Evolutionary conservation across 2,888 invertebrate genomes (phyloP).

Genomic region (Noctuana brunneofusca): DNA sequence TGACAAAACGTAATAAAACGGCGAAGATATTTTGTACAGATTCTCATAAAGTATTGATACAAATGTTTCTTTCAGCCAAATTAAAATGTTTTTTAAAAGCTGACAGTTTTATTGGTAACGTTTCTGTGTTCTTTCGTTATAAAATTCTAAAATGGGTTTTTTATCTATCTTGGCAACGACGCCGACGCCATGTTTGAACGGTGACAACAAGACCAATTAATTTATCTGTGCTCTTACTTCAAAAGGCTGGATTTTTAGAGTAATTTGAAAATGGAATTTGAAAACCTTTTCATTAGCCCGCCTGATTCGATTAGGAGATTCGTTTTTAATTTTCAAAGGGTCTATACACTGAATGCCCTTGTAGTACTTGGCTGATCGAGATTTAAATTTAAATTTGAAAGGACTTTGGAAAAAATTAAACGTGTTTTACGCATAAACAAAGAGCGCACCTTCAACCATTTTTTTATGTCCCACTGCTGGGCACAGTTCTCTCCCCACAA

Average conservation of each 20-base stretch:
- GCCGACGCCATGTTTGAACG: slow-evolving; percentile 13
- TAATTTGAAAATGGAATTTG: slow-evolving; percentile 10
- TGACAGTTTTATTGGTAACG: slow-evolving; percentile 7
- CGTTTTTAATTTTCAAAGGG: slow-evolving; percentile 10
- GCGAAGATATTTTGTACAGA: too few species aligned
- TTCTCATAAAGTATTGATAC: too few species aligned
- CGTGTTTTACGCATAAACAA: not conserved
- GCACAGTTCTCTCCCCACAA: too few species aligned
- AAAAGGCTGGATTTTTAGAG: slow-evolving; percentile 12
- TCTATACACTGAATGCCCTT: not conserved
- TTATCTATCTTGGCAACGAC: slow-evolving; percentile 28
- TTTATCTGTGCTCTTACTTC: slow-evolving; percentile 12
- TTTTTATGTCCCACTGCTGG: too few species aligned
- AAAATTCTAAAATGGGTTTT: slow-evolving; percentile 27
- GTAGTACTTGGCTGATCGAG: not conserved
- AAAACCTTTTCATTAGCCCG: not conserved
- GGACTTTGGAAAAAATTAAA: not conserved
- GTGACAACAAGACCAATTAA: slow-evolving; percentile 24
- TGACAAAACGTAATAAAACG: too few species aligned
- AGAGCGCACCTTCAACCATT: too few species aligned
- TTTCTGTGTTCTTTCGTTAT: slow-evolving; percentile 19
- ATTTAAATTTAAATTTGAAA: not conserved
- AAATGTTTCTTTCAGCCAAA: not conserved
- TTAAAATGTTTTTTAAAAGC: slow-evolving; percentile 1
- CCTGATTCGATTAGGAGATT: slow-evolving; percentile 5